These are phyloP conservation scores for Cyprinodon brontotheroides DNA, from an alignment of 2,113 vertebrate genomes.

Conservation along the genomic window DNA sequence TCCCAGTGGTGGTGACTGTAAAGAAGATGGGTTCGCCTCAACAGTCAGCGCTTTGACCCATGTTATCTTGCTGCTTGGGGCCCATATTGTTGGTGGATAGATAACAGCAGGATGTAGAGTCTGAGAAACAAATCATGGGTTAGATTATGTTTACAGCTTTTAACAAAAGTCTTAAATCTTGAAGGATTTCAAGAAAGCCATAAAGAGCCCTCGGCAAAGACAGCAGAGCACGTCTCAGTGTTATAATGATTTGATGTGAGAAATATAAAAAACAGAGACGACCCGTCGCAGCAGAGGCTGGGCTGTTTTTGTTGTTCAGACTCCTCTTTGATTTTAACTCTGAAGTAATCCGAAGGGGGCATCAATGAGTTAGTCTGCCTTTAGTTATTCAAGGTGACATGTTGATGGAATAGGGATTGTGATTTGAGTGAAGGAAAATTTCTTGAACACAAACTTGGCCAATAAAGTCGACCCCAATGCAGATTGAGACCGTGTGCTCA, in stretches of 20 bases:
- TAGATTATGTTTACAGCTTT: slow-evolving; percentile 46
- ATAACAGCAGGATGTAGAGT: slow-evolving; percentile 49
- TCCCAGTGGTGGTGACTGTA: slow-evolving; percentile 43
- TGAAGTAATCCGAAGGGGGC: not conserved
- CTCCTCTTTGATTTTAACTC: slow-evolving; percentile 12
- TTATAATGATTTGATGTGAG: slow-evolving; percentile 9
- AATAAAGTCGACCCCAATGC: too few species aligned
- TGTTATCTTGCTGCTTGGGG: slow-evolving; percentile 51
- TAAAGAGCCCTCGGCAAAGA: slow-evolving; percentile 41
- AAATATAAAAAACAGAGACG: not conserved
- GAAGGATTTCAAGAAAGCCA: slow-evolving; percentile 29
- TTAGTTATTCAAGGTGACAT: slow-evolving; percentile 15
- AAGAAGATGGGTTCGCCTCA: slow-evolving; percentile 54
- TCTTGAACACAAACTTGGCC: too few species aligned
- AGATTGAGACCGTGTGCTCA: too few species aligned
- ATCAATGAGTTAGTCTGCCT: slow-evolving; percentile 2
- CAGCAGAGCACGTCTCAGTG: slow-evolving; percentile 17
- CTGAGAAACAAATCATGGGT: slow-evolving; percentile 36
- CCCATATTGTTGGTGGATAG: slow-evolving; percentile 30
- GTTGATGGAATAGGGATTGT: not conserved
- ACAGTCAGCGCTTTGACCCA: slow-evolving; percentile 64
- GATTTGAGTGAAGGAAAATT: too few species aligned
- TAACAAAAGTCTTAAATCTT: slow-evolving; percentile 48
- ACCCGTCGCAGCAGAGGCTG: slow-evolving; percentile 7
- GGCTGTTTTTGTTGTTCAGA: slow-evolving; percentile 7